Base-by-base conservation (phyloP, 2,113 vertebrate genomes). In the Puma concolor region DNA sequence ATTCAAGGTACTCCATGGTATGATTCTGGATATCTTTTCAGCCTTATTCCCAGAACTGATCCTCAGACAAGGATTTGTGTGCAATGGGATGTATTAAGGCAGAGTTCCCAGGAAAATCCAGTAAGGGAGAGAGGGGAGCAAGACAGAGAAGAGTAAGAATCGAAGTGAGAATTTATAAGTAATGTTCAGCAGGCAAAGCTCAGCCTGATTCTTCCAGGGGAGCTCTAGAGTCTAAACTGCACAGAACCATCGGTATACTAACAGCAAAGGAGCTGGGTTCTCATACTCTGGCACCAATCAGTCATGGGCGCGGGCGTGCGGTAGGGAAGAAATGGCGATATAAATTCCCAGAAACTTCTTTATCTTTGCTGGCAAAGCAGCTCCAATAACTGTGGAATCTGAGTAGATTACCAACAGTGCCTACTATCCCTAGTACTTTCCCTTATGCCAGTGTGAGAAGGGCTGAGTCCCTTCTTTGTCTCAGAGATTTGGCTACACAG, bases 351-450 rank as follows among this genome's bases (percentile, higher is more conserved):
- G 3, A 27, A 90, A 83, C 19, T 83, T 81, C 29, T 87, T n/a
- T 87, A 36, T 64, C 48, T 95, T 74, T 69, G 19, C 36, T 85
- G 50, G 69, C 15, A 77, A 66, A 74, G 4, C 16, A 77, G 9
- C 21, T 85, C n/a, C 36, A 33, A 19, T 48, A 76, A n/a, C 29
- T 76, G 19, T 60, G 16, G 50, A 4, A 31, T 89, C 41, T 44
- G 5, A 4, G 13, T 48, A n/a, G 21, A 21, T 71, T 7, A 41
- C 25, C 7, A 36, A 6, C 1, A 16, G 25, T 5, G 1, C 38
- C 27, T 0, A 0, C 33, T 5, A 23, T 1, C 0, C 13, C 14
- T 0, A 2, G 7, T 60, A 17, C 38, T 54, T 52, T 80, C 27
- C 10, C 71, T 44, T 74, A 8, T 21, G 23, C 19, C 33, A 1